A percentile compares a stretch with the other conserved stretches of the same genome.
These are phyloP conservation scores for Eueremaeus valkanovi DNA, from an alignment of 2,888 invertebrate genomes.

Conservation along the genomic window DNA sequence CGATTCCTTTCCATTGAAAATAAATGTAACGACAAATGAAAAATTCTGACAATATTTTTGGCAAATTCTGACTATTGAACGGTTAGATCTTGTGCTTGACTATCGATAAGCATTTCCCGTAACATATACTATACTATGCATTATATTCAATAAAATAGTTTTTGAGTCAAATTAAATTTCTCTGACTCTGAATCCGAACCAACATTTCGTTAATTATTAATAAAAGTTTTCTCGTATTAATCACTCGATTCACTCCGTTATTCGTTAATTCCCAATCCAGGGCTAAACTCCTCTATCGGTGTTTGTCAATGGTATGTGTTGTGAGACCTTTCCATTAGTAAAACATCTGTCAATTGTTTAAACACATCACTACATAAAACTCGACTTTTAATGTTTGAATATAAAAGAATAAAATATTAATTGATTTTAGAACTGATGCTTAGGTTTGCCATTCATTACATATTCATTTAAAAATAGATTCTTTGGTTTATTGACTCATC, in stretches of 20 bases:
- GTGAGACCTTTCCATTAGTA: neutral
- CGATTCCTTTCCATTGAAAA: neutral
- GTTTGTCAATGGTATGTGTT: neutral
- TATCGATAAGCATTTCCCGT: neutral
- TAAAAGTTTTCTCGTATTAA: neutral
- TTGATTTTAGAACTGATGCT: neutral
- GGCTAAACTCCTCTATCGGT: neutral
- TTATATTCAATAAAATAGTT: neutral
- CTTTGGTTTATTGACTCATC: neutral
- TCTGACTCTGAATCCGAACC: neutral
- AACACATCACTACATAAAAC: neutral
- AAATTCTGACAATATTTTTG: conserved; percentile 10
- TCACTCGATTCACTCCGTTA: too few relatives aligned
- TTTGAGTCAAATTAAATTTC: neutral
- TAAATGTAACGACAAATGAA: conserved; percentile 6
- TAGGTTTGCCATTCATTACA: neutral
- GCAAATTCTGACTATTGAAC: too few relatives aligned
- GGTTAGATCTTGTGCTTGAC: neutral
- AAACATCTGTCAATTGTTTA: conserved; percentile 13
- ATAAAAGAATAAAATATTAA: neutral
- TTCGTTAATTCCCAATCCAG: neutral
- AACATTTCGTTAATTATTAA: neutral
- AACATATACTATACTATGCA: neutral
- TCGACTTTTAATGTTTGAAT: neutral
- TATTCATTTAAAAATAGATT: neutral